Base-by-base conservation (phyloP, 2,888 invertebrate genomes). In the Adineta ricciae region DNA sequence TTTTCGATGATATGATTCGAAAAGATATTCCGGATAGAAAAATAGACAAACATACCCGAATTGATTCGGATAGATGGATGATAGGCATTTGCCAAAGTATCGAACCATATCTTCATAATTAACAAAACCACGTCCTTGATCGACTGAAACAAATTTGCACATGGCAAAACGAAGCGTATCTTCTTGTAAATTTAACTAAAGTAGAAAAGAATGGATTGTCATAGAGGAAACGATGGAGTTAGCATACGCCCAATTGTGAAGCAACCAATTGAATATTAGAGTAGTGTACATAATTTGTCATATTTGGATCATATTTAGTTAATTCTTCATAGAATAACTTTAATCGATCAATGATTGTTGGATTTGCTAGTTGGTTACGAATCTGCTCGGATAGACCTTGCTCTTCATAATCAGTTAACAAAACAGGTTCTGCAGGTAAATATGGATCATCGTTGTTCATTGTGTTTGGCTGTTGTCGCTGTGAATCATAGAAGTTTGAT, bases 81-180 rank as follows among this genome's bases (percentile, higher is more conserved):
- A 38, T 24, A 86, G n/a, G 38, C 84, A 83, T 72, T 52, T 84
- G 9, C 86, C 86, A 14, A 90, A 86, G 85, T 89, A 89, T 2
- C 88, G 88, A 7, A 89, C 85, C 27, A 89, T 86, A 83, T 88
- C 88, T 86, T 90, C 89, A 85, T 90, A 89, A 86, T 89, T 89
- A 46, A 89, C 88, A 49, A 86, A 86, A 56, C 88, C 88, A 11
- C 87, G 88, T 24, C 87, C 86, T 64, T 83, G 84, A 78, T 87
- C 85, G 0, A 87, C 86, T 46, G 88, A 87, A 24, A 89, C 88
- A 87, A 88, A 89, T 87, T 88, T 86, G 41, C 88, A 88, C 11
- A 88, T 88, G 21, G 88, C 85, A 54, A 89, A 84, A 41, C 88
- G 87, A n/a, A 89, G 86, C 72, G 87, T 85, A 54, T 88, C 88